These are phyloP conservation scores for Tympanuchus pallidicinctus DNA, from an alignment of 2,113 vertebrate genomes.

Conservation along the genomic window DNA sequence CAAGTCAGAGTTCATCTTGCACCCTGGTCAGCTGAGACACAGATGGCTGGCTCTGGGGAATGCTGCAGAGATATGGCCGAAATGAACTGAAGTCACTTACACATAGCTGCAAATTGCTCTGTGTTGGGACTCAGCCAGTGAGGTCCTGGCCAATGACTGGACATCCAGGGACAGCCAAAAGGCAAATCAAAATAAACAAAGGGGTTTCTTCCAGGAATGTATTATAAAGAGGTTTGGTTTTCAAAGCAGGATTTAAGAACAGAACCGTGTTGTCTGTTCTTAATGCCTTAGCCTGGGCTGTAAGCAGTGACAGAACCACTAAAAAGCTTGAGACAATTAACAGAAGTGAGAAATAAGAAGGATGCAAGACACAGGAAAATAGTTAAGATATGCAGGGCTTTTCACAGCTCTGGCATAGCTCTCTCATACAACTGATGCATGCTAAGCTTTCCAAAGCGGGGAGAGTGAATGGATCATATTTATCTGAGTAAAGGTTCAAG, in stretches of 20 bases:
- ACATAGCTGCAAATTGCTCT: conserved; percentile 40
- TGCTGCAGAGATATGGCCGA: not conserved
- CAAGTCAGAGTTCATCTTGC: conserved; percentile 58
- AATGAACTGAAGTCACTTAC: conserved; percentile 17
- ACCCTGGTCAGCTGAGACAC: not conserved
- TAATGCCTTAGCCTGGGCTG: not conserved
- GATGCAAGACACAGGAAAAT: not conserved
- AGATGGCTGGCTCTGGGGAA: conserved; percentile 40
- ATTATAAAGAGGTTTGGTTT: not conserved
- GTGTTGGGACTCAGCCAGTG: not conserved
- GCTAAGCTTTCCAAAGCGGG: not conserved
- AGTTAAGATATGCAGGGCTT: not conserved
- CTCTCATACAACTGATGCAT: not conserved
- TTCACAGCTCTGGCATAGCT: not conserved
- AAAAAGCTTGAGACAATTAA: not conserved
- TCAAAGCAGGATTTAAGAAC: conserved; percentile 21
- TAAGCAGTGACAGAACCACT: not conserved
- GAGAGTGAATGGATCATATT: not conserved
- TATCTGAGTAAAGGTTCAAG: not conserved
- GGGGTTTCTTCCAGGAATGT: conserved; percentile 6
- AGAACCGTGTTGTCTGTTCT: not conserved
- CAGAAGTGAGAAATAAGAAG: not conserved
- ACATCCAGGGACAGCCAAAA: conserved; percentile 21
- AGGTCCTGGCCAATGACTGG: not conserved
- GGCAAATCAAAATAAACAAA: conserved; percentile 56